These are phyloP conservation scores for Urocitellus parryii DNA, from an alignment of 2,113 vertebrate species.

Conservation along the genomic window DNA sequence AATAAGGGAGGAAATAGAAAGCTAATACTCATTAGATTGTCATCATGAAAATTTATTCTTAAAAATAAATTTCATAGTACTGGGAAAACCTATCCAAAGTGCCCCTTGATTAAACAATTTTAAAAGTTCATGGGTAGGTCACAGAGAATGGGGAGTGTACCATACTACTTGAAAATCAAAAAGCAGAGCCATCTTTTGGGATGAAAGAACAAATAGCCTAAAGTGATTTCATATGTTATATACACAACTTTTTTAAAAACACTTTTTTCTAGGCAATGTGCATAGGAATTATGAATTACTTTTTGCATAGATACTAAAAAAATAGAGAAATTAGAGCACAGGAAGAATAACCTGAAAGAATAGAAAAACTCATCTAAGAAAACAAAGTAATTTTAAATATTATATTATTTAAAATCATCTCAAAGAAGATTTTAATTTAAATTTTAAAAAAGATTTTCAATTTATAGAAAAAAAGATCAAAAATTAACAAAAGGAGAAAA, in stretches of 20 bases:
- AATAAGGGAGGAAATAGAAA: neutral
- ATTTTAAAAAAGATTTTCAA: neutral
- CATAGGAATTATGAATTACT: neutral
- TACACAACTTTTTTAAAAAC: neutral
- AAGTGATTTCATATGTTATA: too few species aligned
- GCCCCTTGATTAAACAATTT: neutral
- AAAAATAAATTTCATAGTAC: neutral
- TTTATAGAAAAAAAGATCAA: neutral
- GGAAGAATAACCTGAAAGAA: neutral
- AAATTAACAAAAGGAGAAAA: neutral
- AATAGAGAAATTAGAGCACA: neutral
- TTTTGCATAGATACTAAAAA: neutral
- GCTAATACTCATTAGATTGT: neutral
- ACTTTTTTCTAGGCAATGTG: neutral
- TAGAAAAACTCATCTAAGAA: neutral
- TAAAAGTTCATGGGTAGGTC: neutral
- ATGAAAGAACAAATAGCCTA: neutral
- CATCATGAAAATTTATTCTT: neutral
- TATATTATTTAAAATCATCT: neutral
- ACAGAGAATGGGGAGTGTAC: neutral
- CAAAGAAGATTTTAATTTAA: neutral
- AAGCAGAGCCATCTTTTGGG: neutral
- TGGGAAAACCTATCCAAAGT: neutral
- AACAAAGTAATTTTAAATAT: neutral
- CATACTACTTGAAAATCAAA: neutral